Base-by-base conservation (phyloP, 2,797 vertebrate species). In the Spinus pinus region DNA sequence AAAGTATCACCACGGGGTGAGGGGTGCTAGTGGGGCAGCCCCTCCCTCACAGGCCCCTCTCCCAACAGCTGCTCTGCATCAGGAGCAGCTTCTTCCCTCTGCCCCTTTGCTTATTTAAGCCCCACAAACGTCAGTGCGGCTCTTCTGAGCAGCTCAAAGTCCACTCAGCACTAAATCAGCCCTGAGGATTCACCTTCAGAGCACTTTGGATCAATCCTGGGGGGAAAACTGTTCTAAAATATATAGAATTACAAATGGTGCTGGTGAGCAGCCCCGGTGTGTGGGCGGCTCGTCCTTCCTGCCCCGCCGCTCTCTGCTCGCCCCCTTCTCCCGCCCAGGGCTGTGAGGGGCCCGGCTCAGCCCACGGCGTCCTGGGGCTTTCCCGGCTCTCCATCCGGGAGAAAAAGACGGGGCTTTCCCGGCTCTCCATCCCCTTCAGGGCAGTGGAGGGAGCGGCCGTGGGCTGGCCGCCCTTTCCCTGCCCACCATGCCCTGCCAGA, bases 21-120 rank as follows among this genome's bases (percentile, higher is more conserved):
- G 57, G 74, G 60, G 54, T 5, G 31, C 49, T 10, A 14, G 46
- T 1, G 2, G 25, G 10, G 58, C 72, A 89, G 94, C 56, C 81
- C 81, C 75, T 81, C 87, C 6, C 16, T 56, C 0, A 11, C 41
- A 5, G 20, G 69, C 53, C 86, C 72, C 62, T 69, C 56, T 58
- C 72, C 86, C 86, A 23, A 18, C 94, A 94, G 93, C 86, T 90
- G 88, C 77, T 90, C 65, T 13, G 23, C 22, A 9, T 82, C 90
- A 64, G 65, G 4, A 78, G 44, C 58, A 73, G 57, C 39, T 78
- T 81, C 91, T 64, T 49, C 51, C 58, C 75, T 18, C 67, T 50
- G 10, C 0, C 25, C 3, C 9, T 65, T 81, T 54, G 41, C 44
- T 91, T 85, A 33, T 14, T 74, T 89, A 46, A 85, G 71, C 42